Evolutionary conservation across 2,113 vertebrate species (phyloP).

Genomic region (Oreocharis arfaki): DNA sequence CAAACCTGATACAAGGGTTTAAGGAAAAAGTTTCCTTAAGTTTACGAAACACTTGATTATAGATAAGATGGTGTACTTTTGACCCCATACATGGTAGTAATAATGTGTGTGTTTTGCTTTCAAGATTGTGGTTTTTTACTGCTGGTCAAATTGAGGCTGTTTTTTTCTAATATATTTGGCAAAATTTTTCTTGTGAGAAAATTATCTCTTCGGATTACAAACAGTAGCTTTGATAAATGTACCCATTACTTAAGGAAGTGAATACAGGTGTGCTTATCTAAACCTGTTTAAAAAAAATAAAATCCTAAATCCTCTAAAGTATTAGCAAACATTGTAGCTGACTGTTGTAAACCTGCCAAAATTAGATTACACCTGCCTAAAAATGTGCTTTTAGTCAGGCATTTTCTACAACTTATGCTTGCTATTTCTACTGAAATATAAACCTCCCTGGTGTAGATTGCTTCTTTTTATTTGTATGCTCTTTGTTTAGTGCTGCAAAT

Average conservation of each 20-base stretch:
- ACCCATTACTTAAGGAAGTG: not conserved
- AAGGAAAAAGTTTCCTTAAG: not conserved
- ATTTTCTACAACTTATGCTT: not conserved
- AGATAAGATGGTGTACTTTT: not conserved
- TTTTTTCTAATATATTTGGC: not conserved
- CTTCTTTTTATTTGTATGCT: not conserved
- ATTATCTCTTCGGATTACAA: not conserved
- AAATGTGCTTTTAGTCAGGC: not conserved
- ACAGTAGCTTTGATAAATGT: not conserved
- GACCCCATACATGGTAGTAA: not conserved
- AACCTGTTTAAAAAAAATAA: not conserved
- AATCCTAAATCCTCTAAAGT: not conserved
- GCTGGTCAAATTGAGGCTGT: not conserved
- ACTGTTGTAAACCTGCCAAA: not conserved
- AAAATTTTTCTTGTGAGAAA: not conserved
- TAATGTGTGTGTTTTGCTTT: not conserved
- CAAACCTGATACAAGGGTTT: not conserved
- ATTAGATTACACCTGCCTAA: not conserved
- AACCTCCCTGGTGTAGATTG: not conserved
- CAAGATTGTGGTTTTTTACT: not conserved
- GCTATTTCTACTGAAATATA: not conserved
- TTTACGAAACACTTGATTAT: not conserved
- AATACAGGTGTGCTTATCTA: not conserved
- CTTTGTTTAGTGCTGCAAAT: not conserved
- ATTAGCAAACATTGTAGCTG: not conserved